phyloP scores from a whole-genome alignment of 2,888 invertebrate genomes.

The Ophioninae sp. region DNA sequence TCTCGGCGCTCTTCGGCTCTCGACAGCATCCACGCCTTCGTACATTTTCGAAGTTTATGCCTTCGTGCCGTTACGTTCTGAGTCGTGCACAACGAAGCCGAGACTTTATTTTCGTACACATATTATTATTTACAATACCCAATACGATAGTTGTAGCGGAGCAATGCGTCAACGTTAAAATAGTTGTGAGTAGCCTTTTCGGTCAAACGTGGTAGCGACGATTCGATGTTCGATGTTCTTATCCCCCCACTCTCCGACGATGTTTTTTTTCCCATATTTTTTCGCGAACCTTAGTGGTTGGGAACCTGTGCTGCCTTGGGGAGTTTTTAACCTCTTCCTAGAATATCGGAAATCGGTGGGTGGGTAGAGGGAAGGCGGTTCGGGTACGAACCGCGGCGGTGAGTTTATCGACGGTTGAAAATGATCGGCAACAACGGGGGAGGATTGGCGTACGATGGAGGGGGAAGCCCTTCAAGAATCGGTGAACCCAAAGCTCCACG shows the following conservation, averaged over 20 bases:
- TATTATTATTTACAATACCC: not conserved
- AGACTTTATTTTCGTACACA: not conserved
- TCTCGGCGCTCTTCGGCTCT: slow-evolving; percentile 5
- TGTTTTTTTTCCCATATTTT: not conserved
- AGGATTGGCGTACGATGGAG: too few species aligned
- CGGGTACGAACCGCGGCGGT: too few species aligned
- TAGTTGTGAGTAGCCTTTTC: not conserved
- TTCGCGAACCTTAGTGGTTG: not conserved
- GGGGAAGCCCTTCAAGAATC: too few species aligned
- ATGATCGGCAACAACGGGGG: too few species aligned
- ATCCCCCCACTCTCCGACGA: not conserved
- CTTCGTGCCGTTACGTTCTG: not conserved
- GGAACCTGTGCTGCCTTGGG: not conserved
- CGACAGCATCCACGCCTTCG: not conserved
- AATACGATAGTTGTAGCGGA: not conserved
- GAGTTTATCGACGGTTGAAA: too few species aligned
- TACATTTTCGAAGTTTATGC: not conserved
- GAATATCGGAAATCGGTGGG: too few species aligned
- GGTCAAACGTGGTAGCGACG: not conserved
- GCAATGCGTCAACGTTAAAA: not conserved
- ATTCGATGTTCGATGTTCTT: not conserved
- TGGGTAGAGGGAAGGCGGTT: too few species aligned
- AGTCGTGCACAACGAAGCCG: not conserved
- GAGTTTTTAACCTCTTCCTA: not conserved
- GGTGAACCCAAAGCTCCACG: too few species aligned